Conservation (phyloP, 2,113 vertebrate species). For the Caretta caretta region DNA sequence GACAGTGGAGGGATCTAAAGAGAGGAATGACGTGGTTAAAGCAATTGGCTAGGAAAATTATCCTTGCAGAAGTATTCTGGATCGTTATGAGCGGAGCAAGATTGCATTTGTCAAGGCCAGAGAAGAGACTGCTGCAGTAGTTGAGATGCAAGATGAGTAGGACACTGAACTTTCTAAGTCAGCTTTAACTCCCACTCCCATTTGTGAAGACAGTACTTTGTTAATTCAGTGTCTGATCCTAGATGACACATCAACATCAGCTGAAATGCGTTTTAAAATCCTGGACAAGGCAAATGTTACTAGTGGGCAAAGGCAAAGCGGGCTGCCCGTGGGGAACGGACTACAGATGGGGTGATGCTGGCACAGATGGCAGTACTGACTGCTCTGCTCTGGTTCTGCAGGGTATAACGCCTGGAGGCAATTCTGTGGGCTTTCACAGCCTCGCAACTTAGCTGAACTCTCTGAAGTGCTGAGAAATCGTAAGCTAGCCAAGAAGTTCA, state of each 20-base stretch:
- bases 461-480: slow-evolving; percentile 78
- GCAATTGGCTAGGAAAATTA: slow-evolving; percentile 9
- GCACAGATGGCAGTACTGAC: background rate
- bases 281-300: background rate
- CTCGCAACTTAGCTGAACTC: slow-evolving; percentile 79
- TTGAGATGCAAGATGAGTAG: slow-evolving; percentile 37
- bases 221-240: background rate
- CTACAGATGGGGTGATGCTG: background rate
- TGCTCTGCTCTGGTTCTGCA: background rate
- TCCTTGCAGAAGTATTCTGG: slow-evolving; percentile 38
- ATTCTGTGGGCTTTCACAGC: slow-evolving; percentile 87
- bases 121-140: background rate
- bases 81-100: slow-evolving; percentile 33
- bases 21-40: background rate
- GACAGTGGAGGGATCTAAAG: too few relatives aligned
- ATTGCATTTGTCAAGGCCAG: too few relatives aligned
- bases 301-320: background rate
- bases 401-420: slow-evolving; percentile 85
- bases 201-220: background rate
- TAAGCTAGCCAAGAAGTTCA: slow-evolving; percentile 84
- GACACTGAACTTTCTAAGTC: background rate
- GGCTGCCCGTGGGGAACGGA: background rate
- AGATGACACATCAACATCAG: background rate
- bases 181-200: background rate
- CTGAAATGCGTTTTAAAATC: background rate